Percentiles rank a stretch among this genome's conserved stretches.
Conservation (phyloP, 2,113 vertebrate species). For the Arenaria interpres region DNA sequence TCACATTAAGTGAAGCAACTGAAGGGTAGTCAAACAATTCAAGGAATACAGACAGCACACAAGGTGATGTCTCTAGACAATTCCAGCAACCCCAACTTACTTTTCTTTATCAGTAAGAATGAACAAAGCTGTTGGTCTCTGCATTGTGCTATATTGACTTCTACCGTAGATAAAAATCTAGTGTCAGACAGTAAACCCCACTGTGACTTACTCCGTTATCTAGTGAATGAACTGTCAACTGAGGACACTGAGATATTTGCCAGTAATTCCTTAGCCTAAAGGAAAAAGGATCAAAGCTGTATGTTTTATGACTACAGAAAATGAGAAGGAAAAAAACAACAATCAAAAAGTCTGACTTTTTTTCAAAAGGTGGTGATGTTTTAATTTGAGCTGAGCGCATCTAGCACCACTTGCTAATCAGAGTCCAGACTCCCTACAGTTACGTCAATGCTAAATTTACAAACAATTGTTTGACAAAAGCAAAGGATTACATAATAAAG, state of each 20-base stretch:
- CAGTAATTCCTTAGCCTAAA: background rate
- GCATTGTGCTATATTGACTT: background rate
- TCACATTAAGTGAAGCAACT: slow-evolving; percentile 68
- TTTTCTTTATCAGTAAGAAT: background rate
- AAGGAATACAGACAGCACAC: slow-evolving; percentile 17
- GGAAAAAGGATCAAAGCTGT: background rate
- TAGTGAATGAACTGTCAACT: background rate
- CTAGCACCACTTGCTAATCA: background rate
- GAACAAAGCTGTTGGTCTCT: slow-evolving; percentile 27
- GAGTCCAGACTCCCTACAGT: background rate
- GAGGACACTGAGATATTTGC: background rate
- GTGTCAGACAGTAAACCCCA: background rate
- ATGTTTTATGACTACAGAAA: background rate
- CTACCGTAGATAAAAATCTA: background rate
- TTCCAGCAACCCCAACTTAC: background rate
- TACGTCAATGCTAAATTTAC: background rate
- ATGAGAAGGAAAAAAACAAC: background rate
- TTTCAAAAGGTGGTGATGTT: background rate
- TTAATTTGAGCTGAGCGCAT: background rate
- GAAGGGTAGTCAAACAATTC: slow-evolving; percentile 65
- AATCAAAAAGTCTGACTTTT: background rate
- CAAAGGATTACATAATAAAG: background rate
- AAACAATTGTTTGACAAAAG: background rate
- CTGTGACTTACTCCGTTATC: background rate
- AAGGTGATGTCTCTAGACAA: slow-evolving; percentile 18